phyloP scores from a whole-genome alignment of 2,888 invertebrate species.

The Dastarcus helophoroides region DNA sequence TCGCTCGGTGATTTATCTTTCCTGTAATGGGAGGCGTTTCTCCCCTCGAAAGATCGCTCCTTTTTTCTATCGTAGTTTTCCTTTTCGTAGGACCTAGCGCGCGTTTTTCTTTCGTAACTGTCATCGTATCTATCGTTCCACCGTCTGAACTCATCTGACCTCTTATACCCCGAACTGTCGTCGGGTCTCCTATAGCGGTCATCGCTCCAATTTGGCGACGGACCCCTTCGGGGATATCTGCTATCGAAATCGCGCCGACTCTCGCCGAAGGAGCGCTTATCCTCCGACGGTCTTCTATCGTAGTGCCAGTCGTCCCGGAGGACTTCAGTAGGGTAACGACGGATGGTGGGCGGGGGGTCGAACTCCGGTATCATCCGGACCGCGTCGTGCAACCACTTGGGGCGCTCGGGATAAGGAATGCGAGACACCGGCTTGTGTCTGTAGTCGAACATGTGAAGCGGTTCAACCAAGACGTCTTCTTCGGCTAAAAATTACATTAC shows the following conservation, averaged over 20 bases:
- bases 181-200: constrained; percentile 7
- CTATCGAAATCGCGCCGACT: constrained; percentile 3
- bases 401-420: constrained; percentile 35
- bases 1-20: not conserved
- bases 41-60: constrained; percentile 12
- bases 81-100: constrained; percentile 7
- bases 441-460: constrained; percentile 59
- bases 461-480: constrained; percentile 45
- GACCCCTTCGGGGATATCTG: not conserved
- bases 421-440: constrained; percentile 46
- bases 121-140: constrained; percentile 16
- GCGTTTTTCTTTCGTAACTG: constrained; percentile 15
- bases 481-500: constrained; percentile 11
- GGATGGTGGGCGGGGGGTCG: constrained; percentile 20
- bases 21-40: constrained; percentile 10
- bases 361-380: constrained; percentile 32
- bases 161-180: constrained; percentile 9
- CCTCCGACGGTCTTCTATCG: not conserved
- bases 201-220: constrained; percentile 7
- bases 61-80: constrained; percentile 8
- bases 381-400: constrained; percentile 30
- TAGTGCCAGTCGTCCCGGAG: not conserved
- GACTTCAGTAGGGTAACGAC: not conserved
- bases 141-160: constrained; percentile 3
- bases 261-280: constrained; percentile 2